Conservation (phyloP, 2,113 vertebrate species). For the Tauraco erythrolophus region DNA sequence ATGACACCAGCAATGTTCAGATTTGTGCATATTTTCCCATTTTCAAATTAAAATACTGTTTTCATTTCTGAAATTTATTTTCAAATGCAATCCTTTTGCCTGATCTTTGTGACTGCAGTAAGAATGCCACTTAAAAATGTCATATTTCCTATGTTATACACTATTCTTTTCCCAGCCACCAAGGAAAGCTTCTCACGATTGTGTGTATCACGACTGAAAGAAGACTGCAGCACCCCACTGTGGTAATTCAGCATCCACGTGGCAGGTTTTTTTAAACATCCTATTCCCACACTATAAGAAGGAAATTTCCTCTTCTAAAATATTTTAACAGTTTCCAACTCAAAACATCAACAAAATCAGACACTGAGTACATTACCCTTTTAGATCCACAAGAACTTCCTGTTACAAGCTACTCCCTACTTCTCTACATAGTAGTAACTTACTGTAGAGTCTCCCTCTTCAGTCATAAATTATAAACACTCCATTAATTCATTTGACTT, state of each 20-base stretch:
- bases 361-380: neutral
- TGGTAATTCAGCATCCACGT: neutral
- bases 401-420: neutral
- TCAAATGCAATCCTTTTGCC: neutral
- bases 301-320: neutral
- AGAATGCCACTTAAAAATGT: neutral
- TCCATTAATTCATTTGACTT: neutral
- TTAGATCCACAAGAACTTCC: neutral
- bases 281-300: neutral
- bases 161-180: neutral
- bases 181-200: neutral
- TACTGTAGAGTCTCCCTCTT: neutral
- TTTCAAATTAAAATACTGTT: neutral
- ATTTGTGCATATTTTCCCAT: neutral
- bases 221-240: constrained; percentile 64
- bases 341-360: neutral
- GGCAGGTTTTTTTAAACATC: neutral
- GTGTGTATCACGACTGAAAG: neutral
- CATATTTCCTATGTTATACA: neutral
- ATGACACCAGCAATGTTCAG: neutral
- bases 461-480: neutral
- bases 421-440: neutral
- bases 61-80: neutral
- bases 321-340: neutral
- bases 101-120: neutral